Base-by-base conservation (phyloP, 2,113 vertebrate species). In the Alexandromys fortis region DNA sequence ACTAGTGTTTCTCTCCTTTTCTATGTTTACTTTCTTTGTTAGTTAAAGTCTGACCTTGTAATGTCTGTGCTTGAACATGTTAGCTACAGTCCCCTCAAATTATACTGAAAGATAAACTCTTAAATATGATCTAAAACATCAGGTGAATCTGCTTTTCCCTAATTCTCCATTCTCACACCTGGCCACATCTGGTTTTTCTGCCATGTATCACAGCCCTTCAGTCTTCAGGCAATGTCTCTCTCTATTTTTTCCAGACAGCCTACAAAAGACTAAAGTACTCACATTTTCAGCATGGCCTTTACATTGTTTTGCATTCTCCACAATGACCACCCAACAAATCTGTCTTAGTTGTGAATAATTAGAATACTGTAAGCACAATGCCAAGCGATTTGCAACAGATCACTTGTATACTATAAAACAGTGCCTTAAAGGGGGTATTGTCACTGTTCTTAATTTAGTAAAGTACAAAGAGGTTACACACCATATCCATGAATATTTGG, bases 151-250 rank as follows among this genome's bases (percentile, higher is more conserved):
- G 65, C 17, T 70, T 47, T 67, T 79, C 6, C 8, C 30, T 35
- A 76, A 42, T 70, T 92, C 30, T 6, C 30, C 24, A 78, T 24
- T 17, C 45, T 78, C 30, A 33, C 49, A 13, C 12, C 26, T 26
- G 42, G 5, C 26, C 42, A 17, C 1, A 17, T 4, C 13, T 6
- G 19, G 3, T 19, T 17, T 75, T 24, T 33, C 19, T 38, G 7
- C 10, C 35, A 38, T 89, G 45, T 33, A 73, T 47, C 79, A 78
- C 10, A 73, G 7, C 65, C n/a, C 16, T 91, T 78, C 24, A 35
- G 6, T 49, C 1, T 77, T 17, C 49, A 7, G n/a, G 24, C 38
- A 2, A 1, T 2, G 28, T 16, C 1, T 26, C 3, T 26, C 3
- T 5, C 11, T 26, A 3, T 76, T 7, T 65, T 89, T 76, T 12